These are phyloP conservation scores for Crossocerus cetratus DNA, from an alignment of 2,888 invertebrate species.

Conservation along the genomic window DNA sequence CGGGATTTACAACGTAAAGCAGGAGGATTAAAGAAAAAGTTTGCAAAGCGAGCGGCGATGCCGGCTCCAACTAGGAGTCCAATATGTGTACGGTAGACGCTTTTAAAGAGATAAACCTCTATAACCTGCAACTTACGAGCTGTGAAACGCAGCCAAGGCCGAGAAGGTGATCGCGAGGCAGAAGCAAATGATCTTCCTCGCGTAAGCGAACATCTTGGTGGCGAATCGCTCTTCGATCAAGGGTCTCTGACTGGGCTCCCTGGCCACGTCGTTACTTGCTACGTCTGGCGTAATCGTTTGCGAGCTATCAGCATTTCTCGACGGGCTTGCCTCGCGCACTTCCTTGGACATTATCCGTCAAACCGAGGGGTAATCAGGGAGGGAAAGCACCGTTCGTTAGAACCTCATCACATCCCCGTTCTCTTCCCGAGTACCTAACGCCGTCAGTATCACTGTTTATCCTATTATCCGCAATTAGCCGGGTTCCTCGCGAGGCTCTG, in stretches of 20 bases:
- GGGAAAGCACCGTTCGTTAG: conserved; percentile 32
- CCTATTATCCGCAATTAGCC: conserved; percentile 56
- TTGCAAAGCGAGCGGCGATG: too few species aligned
- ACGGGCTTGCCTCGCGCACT: conserved; percentile 61
- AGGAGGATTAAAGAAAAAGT: too few species aligned
- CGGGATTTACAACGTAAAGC: too few species aligned
- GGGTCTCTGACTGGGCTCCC: conserved; percentile 52
- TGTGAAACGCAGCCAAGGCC: conserved; percentile 85
- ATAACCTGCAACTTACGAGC: conserved; percentile 80
- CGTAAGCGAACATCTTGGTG: conserved; percentile 80
- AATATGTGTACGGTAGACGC: background rate
- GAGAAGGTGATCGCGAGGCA: conserved; percentile 82
- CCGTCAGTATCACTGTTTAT: conserved; percentile 27
- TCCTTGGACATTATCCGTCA: conserved; percentile 70
- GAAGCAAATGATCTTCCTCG: conserved; percentile 82
- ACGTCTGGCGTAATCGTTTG: conserved; percentile 52
- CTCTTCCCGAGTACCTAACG: conserved; percentile 2
- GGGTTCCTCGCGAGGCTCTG: conserved; percentile 40
- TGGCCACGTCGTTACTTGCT: conserved; percentile 70
- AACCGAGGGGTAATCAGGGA: conserved; percentile 35
- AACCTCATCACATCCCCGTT: conserved; percentile 45
- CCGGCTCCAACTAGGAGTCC: too few species aligned
- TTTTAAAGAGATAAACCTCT: background rate
- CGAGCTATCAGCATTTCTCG: conserved; percentile 71
- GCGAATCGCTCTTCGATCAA: conserved; percentile 66